These are phyloP conservation scores for Daboia siamensis DNA, from an alignment of 2,113 vertebrate genomes.

Conservation along the genomic window DNA sequence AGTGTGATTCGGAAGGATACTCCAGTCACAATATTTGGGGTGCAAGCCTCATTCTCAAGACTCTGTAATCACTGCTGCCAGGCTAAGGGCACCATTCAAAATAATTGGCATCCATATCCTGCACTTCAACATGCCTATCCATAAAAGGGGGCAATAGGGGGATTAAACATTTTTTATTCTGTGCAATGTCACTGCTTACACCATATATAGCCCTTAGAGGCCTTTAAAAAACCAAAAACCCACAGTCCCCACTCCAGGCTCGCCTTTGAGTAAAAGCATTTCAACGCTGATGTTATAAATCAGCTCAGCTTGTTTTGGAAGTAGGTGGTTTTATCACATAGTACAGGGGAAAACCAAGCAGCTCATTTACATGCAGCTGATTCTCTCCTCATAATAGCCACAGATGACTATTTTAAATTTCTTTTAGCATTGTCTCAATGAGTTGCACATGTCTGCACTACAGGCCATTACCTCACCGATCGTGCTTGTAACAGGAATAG, in stretches of 20 bases:
- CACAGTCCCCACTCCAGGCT: background rate
- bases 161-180: background rate
- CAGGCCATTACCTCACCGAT: constrained; percentile 52
- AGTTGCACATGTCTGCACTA: constrained; percentile 23
- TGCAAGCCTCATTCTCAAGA: background rate
- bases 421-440: constrained; percentile 5
- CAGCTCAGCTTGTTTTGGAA: constrained; percentile 28
- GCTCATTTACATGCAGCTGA: constrained; percentile 19
- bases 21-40: background rate
- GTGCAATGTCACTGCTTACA: background rate
- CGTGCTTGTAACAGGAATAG: constrained; percentile 37
- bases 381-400: constrained; percentile 34
- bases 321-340: background rate
- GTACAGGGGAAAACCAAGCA: constrained; percentile 24
- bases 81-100: background rate
- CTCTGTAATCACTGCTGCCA: background rate
- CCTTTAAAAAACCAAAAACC: background rate
- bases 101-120: background rate
- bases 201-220: background rate
- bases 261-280: background rate
- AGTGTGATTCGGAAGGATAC: background rate
- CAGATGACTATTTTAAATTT: constrained; percentile 43
- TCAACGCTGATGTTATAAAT: background rate
- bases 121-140: background rate
- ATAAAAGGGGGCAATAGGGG: background rate